Percentiles rank a stretch among this genome's conserved stretches.
Conservation (phyloP, 2,888 invertebrate genomes). For the Aproaerema taeniolella region DNA sequence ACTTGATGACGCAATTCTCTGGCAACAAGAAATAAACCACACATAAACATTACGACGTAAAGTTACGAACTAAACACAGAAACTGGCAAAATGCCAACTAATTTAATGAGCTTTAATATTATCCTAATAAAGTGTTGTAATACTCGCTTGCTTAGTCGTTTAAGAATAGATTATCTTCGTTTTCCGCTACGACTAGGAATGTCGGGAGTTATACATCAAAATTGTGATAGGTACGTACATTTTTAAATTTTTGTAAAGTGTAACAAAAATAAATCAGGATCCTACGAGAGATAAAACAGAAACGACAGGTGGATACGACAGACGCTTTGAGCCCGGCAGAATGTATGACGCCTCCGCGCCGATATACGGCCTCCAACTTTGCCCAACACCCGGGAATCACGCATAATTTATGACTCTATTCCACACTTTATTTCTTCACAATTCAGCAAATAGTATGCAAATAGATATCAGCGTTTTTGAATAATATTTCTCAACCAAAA, state of each 20-base stretch:
- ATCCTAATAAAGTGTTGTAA: no score
- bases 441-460: no score
- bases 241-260: no score
- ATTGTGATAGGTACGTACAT: no score
- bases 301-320: conserved; percentile 36
- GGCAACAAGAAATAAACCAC: neutral
- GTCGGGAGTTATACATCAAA: no score
- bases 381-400: conserved; percentile 34
- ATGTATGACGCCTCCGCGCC: conserved; percentile 35
- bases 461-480: no score
- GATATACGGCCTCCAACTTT: conserved; percentile 40
- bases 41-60: conserved; percentile 1
- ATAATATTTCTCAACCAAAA: neutral
- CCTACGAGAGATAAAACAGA: conserved; percentile 28
- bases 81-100: conserved; percentile 9
- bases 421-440: neutral
- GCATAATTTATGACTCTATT: conserved; percentile 31
- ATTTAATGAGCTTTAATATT: neutral
- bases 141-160: no score
- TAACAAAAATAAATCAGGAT: conserved; percentile 20
- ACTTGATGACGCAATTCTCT: no score
- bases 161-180: no score
- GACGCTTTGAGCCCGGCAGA: conserved; percentile 27
- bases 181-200: no score
- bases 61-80: conserved; percentile 7